Evolutionary conservation across 2,113 vertebrate genomes (phyloP), one percentile per base, ranked within the genome.

Genomic region (Tapirus terrestris): DNA sequence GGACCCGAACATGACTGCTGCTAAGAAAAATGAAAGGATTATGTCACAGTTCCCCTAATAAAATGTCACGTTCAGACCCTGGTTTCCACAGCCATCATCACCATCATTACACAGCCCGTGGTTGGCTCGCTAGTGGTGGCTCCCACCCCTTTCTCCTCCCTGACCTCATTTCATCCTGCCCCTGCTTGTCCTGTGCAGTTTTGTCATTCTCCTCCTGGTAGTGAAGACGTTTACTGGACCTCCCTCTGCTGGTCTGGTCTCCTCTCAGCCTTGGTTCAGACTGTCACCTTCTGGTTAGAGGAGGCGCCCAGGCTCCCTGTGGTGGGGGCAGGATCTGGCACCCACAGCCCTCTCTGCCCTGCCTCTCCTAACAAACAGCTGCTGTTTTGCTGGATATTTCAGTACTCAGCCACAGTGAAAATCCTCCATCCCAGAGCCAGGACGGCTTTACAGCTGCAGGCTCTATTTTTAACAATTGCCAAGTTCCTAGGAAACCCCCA

Each of bases 391-490:
- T 84, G 77, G 36, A 13, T 91, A 53, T 48, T 76, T 93, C 29
- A 36, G 43, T 70, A 36, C 56, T 79, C 81, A 43, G 13, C 77
- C 70, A 43, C 33, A 45, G 72, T 70, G 67, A 85, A 96, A 92
- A 92, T 21, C 92, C 67, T 85, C 43, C 31, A 16, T n/a, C 83
- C 68, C 73, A 39, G 39, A 53, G 25, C 82, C n/a, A 77, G n/a
- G 58, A 25, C 48, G 72, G 45, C 65, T 77, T 60, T 61, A 45
- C 67, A 96, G 92, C 67, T 82, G 60, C 39, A 25, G 33, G 8
- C 67, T 94, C 93, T 75, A 39, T 93, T 97, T 93, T 88, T 95
- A 95, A 72, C 68, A 89, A 33, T 53, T 45, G 53, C 82, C 81
- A 81, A 68, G 43, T 70, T 83, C 63, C 61, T 73, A 25, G 72